Percentiles rank a stretch among this genome's conserved stretches.
Evolutionary conservation across 2,113 vertebrate species (phyloP).

Genomic region (Ciconia stormi): DNA sequence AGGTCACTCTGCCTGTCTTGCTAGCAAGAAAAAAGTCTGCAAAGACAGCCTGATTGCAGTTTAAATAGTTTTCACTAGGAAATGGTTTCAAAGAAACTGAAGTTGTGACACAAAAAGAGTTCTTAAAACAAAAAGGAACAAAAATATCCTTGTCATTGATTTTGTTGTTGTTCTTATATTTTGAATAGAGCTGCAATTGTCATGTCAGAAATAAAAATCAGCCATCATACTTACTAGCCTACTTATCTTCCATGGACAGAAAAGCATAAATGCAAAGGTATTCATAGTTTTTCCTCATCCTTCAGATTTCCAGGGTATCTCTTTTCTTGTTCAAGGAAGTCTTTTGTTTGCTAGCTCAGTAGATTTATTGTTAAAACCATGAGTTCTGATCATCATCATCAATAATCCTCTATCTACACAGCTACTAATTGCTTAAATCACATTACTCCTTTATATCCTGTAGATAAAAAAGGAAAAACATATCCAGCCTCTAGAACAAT

Average conservation of each 20-base stretch:
- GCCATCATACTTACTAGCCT: background rate
- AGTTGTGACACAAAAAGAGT: background rate
- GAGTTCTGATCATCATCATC: background rate
- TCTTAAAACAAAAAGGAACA: conserved; percentile 18
- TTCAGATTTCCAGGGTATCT: background rate
- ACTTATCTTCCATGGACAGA: background rate
- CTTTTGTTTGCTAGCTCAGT: background rate
- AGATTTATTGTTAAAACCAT: background rate
- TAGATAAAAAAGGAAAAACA: background rate
- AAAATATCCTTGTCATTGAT: conserved; percentile 25
- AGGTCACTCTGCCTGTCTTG: background rate
- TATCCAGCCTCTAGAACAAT: background rate
- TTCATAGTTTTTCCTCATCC: background rate
- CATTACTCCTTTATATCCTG: background rate
- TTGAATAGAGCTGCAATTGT: background rate
- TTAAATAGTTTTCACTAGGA: conserved; percentile 31
- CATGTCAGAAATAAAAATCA: conserved; percentile 31
- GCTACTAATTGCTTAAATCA: conserved; percentile 7
- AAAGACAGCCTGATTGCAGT: background rate
- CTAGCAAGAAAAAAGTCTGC: background rate
- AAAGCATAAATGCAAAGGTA: background rate
- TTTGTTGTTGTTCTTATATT: background rate
- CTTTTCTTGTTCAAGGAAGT: background rate
- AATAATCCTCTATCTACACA: background rate
- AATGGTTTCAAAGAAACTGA: conserved; percentile 19